Base-by-base conservation (phyloP, 2,888 invertebrate genomes). In the Leptopilina drosophilae region DNA sequence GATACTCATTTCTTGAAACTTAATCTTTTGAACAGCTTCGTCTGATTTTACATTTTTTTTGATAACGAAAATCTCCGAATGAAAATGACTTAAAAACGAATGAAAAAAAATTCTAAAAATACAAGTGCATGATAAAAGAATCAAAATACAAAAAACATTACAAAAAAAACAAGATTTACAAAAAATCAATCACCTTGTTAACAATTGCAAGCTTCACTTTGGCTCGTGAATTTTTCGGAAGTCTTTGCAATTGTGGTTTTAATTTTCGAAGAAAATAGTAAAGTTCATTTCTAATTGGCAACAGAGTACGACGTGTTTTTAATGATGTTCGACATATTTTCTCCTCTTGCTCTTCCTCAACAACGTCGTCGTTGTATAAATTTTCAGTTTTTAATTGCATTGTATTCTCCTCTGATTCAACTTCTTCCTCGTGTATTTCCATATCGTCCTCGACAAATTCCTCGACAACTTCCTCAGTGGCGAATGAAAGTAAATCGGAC, bases 151-250 rank as follows among this genome's bases (percentile, higher is more conserved):
- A 20, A 14, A 5, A 53, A 33, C 53, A 73, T 56, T n/a, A 26
- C 8, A 14, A 33, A 26, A 53, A 73, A 62, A 5, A 15, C n/a
- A 62, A 62, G 2, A 81, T 86, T 89, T 87, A 91, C 81, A 91
- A 85, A 14, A 86, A 85, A 85, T 91, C 91, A 64, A 91, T 91
- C 53, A 91, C 91, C 87, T 89, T 90, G 76, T 90, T 91, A 20
- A 91, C 91, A 80, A 91, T 91, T 1, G 89, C 87, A 8, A 91
- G 84, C 83, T 91, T 91, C 1, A 91, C 82, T 77, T 88, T 89
- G 6, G 91, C 91, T 79, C 89, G 88, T n/a, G 90, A 86, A 78
- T 88, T 90, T 65, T 84, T 89, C 9, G 91, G 91, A 33, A 92
- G 82, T 76, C 88, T 87, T 46, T 87, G 87, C 86, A 91, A 87